Evolutionary conservation across 2,113 vertebrate genomes (phyloP), one percentile per base, ranked within the genome.

Genomic region (Ailuropoda melanoleuca): DNA sequence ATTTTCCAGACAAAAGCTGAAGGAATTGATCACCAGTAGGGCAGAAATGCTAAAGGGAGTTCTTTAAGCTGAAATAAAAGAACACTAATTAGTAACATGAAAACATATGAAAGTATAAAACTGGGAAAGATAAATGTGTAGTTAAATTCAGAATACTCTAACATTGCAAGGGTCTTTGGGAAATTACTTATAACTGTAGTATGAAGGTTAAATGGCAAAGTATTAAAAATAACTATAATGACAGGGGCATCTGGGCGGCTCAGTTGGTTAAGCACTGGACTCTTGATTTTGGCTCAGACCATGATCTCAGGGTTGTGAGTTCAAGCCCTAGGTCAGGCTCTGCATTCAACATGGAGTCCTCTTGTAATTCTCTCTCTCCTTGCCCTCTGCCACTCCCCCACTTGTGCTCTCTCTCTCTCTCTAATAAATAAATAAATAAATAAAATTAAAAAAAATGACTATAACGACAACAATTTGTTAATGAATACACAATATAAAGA

Each of bases 11-110:
- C 34, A 14, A 37, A 62, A 58, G 84, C 37, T 1, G 26, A 34
- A 46, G 17, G 8, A 10, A 70, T 43, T 10, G 0, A 1, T 43
- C 37, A 17, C 37, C 70, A 17, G 18, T 9, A 5, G 56, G 0
- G 3, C 14, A 39, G 53, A 74, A 74, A 15, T 5, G 34, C 39
- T 29, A 11, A 37, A 43, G 68, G 37, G 68, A 34, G 18, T 34
- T 75, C 87, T 75, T 46, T 12, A 34, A 8, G 8, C 29, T 6
- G 12, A 58, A 89, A 60, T 3, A 4, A 11, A 75, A 75, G 39
- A 24, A 34, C 19, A 34, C 19, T 18, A 3, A 17, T 24, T 26
- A 70, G 87, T 48, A 46, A 48, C 70, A 58, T 14, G 87, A 46
- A 46, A 75, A n/a, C 53, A 48, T 3, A 19, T 2, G 85, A 53